Evolutionary conservation across 2,113 vertebrate species (phyloP).

Genomic region (Argyrosomus japonicus): DNA sequence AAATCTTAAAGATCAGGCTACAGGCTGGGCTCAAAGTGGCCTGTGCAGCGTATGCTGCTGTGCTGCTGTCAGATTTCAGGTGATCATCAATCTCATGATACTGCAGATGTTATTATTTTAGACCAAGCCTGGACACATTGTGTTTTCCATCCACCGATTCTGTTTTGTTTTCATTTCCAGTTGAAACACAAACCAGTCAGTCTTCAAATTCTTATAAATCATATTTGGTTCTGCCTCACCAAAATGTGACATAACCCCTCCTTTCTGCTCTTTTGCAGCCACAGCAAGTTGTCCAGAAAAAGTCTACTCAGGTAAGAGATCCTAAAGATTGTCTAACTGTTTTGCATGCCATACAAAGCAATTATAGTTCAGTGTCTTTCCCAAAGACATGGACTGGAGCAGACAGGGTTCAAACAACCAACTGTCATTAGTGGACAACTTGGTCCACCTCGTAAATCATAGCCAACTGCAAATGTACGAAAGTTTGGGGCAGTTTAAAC

Average conservation of each 20-base stretch:
- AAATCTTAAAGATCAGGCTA: too few species aligned
- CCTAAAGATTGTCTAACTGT: not conserved
- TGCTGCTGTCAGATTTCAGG: not conserved
- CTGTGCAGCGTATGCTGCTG: too few species aligned
- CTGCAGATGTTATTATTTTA: not conserved
- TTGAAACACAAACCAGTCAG: not conserved
- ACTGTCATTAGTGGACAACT: too few species aligned
- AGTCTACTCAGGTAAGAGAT: conserved; percentile 91
- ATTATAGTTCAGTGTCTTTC: not conserved
- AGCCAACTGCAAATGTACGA: too few species aligned
- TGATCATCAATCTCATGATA: not conserved
- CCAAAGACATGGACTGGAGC: not conserved
- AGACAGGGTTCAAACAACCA: not conserved
- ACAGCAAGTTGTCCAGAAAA: conserved; percentile 94
- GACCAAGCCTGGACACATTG: not conserved
- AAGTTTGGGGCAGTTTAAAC: not conserved
- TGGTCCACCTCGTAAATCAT: too few species aligned
- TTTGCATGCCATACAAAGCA: not conserved
- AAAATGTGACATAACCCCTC: not conserved
- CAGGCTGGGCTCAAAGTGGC: too few species aligned
- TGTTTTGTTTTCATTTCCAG: not conserved
- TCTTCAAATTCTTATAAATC: not conserved
- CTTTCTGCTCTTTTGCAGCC: conserved; percentile 85
- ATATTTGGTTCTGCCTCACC: not conserved
- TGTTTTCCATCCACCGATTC: not conserved